phyloP scores from a whole-genome alignment of 1,140 invertebrate genomes.

The Artemia franciscana region DNA sequence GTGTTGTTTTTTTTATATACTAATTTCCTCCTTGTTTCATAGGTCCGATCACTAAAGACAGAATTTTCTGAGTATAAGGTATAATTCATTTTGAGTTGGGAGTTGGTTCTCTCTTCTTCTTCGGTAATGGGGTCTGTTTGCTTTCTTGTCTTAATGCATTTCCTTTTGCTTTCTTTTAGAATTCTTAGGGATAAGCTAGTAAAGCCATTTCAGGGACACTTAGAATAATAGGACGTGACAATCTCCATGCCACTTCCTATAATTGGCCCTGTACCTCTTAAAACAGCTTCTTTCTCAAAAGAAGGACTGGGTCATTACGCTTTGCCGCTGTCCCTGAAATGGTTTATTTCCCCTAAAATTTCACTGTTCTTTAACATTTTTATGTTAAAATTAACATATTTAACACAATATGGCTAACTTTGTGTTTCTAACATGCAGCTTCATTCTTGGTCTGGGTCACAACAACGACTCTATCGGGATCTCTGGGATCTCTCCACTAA shows the following conservation, averaged over 20 bases:
- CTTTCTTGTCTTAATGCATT: not conserved
- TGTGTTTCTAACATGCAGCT: no score
- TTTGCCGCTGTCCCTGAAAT: not conserved
- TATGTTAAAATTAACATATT: not conserved
- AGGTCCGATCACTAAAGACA: not conserved
- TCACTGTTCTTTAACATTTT: not conserved
- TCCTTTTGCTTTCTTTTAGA: not conserved
- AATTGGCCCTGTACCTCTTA: no score
- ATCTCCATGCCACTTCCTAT: no score
- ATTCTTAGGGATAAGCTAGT: no score
- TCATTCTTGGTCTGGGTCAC: conserved; percentile 53
- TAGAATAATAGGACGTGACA: no score
- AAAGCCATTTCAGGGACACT: no score
- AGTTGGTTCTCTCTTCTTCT: not conserved
- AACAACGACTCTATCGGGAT: conserved; percentile 42
- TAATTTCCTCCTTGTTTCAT: not conserved
- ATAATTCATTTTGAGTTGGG: not conserved
- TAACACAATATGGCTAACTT: no score
- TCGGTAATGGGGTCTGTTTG: not conserved
- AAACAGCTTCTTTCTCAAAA: no score
- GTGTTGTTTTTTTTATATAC: no score
- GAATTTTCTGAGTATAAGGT: not conserved
- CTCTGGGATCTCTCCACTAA: conserved; percentile 32
- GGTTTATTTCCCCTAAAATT: not conserved
- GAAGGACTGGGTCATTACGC: no score